A percentile compares a stretch with the other conserved stretches of the same genome.
Evolutionary conservation across 2,797 vertebrate genomes (phyloP).

Genomic region (Sternotherus odoratus): DNA sequence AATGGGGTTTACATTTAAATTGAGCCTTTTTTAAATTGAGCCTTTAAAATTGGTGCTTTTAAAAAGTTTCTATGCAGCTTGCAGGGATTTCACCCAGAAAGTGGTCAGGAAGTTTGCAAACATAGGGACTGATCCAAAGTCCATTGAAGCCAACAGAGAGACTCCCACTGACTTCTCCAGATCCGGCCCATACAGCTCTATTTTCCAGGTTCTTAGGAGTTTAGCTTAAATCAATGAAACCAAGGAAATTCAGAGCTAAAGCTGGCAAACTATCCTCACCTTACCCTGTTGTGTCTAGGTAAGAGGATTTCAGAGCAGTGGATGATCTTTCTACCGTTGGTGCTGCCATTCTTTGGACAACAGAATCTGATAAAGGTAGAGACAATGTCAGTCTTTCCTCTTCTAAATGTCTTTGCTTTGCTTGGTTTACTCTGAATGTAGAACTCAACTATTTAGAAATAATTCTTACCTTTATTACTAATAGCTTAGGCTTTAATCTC

Average conservation of each 20-base stretch:
- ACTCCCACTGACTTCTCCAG: background rate
- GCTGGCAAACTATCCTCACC: background rate
- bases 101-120: background rate
- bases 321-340: background rate
- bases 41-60: no score
- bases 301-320: background rate
- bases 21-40: no score
- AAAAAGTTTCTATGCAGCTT: no score
- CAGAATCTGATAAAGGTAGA: background rate
- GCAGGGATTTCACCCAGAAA: no score
- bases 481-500: no score
- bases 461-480: no score
- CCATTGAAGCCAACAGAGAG: background rate
- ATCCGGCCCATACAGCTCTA: background rate
- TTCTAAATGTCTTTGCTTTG: background rate
- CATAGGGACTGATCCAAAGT: background rate
- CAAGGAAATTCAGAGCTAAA: background rate
- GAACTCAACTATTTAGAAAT: no score
- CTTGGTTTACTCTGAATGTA: background rate
- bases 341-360: background rate
- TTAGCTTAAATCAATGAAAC: background rate
- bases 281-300: background rate
- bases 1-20: no score
- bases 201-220: background rate
- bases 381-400: background rate